Base-by-base conservation (phyloP, 2,888 invertebrate species). In the Ophion obscuratus region DNA sequence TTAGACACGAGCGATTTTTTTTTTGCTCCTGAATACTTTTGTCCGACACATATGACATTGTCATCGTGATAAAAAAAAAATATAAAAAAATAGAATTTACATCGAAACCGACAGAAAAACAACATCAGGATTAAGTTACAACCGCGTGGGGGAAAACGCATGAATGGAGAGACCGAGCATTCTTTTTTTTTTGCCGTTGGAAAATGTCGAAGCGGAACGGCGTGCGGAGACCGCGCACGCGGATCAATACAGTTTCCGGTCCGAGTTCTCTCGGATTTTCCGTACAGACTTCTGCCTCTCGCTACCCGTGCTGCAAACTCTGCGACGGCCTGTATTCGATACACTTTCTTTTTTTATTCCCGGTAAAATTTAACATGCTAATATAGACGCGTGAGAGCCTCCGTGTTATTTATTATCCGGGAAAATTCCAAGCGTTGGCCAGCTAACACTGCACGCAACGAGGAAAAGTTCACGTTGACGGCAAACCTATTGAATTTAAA, bases 191-290 rank as follows among this genome's bases (percentile, higher is more conserved):
- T 83, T 53, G 68, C 77, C 44, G 70, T 68, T 81, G 67, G 76
- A 83, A 74, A 80, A 83, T 77, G 80, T 83, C 80, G 76, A 86
- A 80, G 80, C 75, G 75, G 74, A 81, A 70, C 75, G 74, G 80
- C 66, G 75, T 81, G 66, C 81, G 81, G 81, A 86, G 77, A 81
- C 81, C 75, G 74, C 83, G 83, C 83, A 74, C 81, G 70, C 64
- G 81, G 86, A 86, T 86, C 86, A 86, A 86, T 86, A 86, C 86
- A 83, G 86, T 83, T 86, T 86, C 86, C 83, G 83, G 81, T 81
- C 81, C 44, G 83, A 83, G 78, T 83, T 81, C 79, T 73, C 79
- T 66, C 76, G 62, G 74, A 47, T 44, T 81, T 83, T 80, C 44
- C 68, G 61, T 78, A 70, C 61, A 79, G 44, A 47, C 47, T 47